Percentiles rank a stretch among this genome's conserved stretches.
Conservation (phyloP, 2,797 vertebrate genomes). For the Brachymystax lenok region DNA sequence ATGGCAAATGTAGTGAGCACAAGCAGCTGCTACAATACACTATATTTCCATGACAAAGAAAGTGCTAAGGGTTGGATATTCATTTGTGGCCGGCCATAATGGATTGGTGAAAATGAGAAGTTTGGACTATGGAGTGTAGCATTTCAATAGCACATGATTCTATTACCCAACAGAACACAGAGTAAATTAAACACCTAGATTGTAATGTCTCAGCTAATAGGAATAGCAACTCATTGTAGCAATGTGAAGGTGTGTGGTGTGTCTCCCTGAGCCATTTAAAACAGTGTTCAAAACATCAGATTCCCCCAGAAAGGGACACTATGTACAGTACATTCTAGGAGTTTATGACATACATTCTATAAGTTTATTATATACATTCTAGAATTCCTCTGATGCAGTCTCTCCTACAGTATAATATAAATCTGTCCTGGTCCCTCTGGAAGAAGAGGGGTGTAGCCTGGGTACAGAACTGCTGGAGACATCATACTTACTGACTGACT, state of each 20-base stretch:
- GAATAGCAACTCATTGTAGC: slow-evolving; percentile 43
- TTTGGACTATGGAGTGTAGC: background rate
- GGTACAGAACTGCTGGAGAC: too few relatives aligned
- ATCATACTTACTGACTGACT: too few relatives aligned
- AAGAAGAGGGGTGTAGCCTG: too few relatives aligned
- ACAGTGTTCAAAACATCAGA: too few relatives aligned
- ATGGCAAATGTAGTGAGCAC: background rate
- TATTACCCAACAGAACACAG: background rate
- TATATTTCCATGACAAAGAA: background rate
- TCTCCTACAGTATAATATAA: too few relatives aligned
- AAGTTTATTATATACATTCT: too few relatives aligned
- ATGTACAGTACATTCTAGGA: too few relatives aligned
- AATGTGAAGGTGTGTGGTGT: slow-evolving; percentile 33
- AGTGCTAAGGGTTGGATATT: background rate
- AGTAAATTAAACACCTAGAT: background rate
- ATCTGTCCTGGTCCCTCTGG: too few relatives aligned
- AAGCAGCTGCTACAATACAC: background rate
- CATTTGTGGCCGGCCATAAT: background rate
- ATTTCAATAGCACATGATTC: background rate
- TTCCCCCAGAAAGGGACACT: too few relatives aligned
- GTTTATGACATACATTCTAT: too few relatives aligned
- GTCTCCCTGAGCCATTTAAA: background rate
- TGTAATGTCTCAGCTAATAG: background rate
- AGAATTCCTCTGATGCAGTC: too few relatives aligned
- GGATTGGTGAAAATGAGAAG: background rate